Evolutionary conservation across 2,797 vertebrate species (phyloP).

Genomic region (Malacoctenus gilli): DNA sequence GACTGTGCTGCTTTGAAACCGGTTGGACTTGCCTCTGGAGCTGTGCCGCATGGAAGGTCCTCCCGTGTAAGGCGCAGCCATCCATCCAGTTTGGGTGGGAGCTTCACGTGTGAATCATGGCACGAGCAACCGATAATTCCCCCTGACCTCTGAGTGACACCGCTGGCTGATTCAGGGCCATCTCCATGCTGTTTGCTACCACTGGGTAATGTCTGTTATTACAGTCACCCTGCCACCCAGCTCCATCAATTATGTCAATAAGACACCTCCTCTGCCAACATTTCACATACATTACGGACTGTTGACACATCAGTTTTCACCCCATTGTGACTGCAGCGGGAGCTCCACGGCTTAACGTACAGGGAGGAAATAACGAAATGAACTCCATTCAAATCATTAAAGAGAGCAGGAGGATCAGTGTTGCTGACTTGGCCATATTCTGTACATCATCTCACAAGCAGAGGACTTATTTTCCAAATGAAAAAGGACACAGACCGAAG

Average conservation of each 20-base stretch:
- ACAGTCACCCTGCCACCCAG: slow-evolving; percentile 49
- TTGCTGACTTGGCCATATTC: slow-evolving; percentile 6
- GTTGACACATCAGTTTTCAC: slow-evolving; percentile 60
- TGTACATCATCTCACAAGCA: not conserved
- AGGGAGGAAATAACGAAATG: slow-evolving; percentile 30
- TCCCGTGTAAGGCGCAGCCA: slow-evolving; percentile 14
- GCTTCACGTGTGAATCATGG: slow-evolving; percentile 21
- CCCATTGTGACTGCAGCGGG: slow-evolving; percentile 24
- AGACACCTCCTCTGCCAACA: slow-evolving; percentile 51
- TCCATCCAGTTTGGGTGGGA: slow-evolving; percentile 28
- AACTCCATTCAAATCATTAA: slow-evolving; percentile 40
- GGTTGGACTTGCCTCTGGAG: not conserved
- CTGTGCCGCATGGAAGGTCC: slow-evolving; percentile 10
- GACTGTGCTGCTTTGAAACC: not conserved
- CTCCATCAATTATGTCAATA: slow-evolving; percentile 71
- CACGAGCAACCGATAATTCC: slow-evolving; percentile 48
- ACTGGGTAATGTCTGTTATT: slow-evolving; percentile 60
- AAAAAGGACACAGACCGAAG: not conserved
- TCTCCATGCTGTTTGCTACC: slow-evolving; percentile 37
- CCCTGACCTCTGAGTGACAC: slow-evolving; percentile 39
- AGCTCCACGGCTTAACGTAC: slow-evolving; percentile 3
- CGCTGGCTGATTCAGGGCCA: slow-evolving; percentile 45
- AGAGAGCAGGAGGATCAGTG: slow-evolving; percentile 19
- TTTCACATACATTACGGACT: slow-evolving; percentile 55
- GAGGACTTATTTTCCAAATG: slow-evolving; percentile 2